Evolutionary conservation across 2,888 invertebrate genomes (phyloP).

Genomic region (Dasysyrphus albostriatus): DNA sequence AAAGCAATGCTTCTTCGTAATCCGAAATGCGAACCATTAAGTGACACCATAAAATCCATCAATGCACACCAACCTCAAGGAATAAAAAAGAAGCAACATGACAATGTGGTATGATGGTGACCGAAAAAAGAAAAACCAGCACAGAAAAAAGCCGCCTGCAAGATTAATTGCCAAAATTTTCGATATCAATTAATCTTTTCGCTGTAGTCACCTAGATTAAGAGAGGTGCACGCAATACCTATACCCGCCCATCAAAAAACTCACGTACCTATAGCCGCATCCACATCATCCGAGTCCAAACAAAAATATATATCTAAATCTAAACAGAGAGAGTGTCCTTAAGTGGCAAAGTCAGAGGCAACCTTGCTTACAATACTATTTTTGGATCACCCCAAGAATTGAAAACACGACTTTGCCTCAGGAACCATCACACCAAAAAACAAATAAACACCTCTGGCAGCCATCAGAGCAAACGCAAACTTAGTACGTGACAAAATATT

Average conservation of each 20-base stretch:
- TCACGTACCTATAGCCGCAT: constrained; percentile 4
- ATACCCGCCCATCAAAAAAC: constrained; percentile 7
- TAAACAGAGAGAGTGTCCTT: constrained; percentile 47
- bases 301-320: not conserved
- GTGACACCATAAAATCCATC: constrained; percentile 75
- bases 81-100: not conserved
- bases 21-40: constrained; percentile 74
- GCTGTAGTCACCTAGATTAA: constrained; percentile 72
- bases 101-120: constrained; percentile 18
- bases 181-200: constrained; percentile 75
- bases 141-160: constrained; percentile 13
- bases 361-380: constrained; percentile 62
- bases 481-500: constrained; percentile 75
- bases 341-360: constrained; percentile 55
- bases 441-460: constrained; percentile 68
- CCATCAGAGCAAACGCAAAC: constrained; percentile 25
- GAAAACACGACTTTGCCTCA: constrained; percentile 43
- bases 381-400: constrained; percentile 49
- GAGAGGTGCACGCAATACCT: constrained; percentile 60
- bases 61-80: constrained; percentile 47
- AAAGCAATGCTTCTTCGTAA: constrained; percentile 68
- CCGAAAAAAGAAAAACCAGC: constrained; percentile 29
- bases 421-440: constrained; percentile 58
- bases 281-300: not conserved
- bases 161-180: constrained; percentile 75